phyloP scores from a whole-genome alignment of 2,888 invertebrate genomes.

The Cantharis lateralis region DNA sequence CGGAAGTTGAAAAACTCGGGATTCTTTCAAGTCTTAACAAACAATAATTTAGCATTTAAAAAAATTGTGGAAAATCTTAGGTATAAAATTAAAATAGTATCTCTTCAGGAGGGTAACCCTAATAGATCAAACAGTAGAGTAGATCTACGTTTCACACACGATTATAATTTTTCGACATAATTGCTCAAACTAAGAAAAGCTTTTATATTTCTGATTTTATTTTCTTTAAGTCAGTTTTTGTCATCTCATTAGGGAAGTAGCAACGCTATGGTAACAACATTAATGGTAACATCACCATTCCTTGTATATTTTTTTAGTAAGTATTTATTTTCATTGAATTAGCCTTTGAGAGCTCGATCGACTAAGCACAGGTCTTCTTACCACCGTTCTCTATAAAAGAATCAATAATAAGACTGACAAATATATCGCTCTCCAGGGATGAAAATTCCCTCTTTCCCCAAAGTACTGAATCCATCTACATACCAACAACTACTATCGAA shows the following conservation, averaged over 20 bases:
- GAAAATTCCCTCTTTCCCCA: neutral
- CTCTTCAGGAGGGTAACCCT: too few relatives aligned
- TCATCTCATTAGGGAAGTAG: neutral
- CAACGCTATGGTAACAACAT: neutral
- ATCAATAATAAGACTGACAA: neutral
- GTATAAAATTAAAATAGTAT: too few relatives aligned
- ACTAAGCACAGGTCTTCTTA: neutral
- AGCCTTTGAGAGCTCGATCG: neutral
- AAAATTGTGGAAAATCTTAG: too few relatives aligned
- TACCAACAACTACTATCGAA: neutral
- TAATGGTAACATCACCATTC: neutral
- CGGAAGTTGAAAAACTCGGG: too few relatives aligned
- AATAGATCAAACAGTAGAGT: too few relatives aligned
- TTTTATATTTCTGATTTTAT: too few relatives aligned
- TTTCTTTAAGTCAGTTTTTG: too few relatives aligned
- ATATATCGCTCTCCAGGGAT: neutral
- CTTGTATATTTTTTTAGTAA: neutral
- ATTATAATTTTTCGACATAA: too few relatives aligned
- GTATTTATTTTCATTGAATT: neutral
- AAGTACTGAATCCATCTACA: neutral
- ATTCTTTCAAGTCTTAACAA: too few relatives aligned
- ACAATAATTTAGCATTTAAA: too few relatives aligned
- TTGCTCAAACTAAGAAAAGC: too few relatives aligned
- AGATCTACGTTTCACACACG: too few relatives aligned
- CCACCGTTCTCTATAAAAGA: neutral